Conservation (phyloP, 2,797 vertebrate species). For the Acanthornis magna region DNA sequence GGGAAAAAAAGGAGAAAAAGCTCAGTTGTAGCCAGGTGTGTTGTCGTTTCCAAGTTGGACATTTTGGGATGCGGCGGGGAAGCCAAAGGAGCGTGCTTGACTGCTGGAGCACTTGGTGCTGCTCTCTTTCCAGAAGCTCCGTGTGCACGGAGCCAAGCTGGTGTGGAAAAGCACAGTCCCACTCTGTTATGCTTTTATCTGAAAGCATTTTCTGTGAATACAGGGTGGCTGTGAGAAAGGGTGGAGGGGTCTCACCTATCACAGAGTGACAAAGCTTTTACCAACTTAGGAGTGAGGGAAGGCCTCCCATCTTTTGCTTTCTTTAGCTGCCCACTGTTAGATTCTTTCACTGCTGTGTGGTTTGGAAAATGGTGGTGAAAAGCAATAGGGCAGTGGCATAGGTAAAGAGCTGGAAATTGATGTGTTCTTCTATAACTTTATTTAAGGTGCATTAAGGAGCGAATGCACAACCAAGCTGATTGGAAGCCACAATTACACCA, state of each 20-base stretch:
- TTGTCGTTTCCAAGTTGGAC: background rate
- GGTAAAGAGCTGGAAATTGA: background rate
- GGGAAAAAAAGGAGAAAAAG: background rate
- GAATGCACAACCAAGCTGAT: too few species aligned
- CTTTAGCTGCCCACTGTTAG: background rate
- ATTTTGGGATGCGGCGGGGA: fast-evolving
- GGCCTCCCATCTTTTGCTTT: background rate
- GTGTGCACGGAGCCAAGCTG: fast-evolving
- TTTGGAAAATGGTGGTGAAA: background rate
- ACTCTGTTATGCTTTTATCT: background rate
- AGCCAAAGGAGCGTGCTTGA: background rate
- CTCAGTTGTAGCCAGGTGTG: background rate
- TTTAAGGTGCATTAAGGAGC: background rate
- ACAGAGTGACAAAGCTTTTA: background rate
- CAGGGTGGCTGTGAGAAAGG: background rate
- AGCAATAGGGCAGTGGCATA: background rate
- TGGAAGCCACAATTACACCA: background rate
- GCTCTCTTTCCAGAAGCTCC: background rate
- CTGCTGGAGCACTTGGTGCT: background rate
- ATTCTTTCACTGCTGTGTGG: background rate
- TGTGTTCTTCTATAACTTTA: background rate
- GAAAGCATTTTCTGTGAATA: background rate
- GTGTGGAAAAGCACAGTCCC: background rate
- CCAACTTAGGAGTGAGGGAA: background rate
- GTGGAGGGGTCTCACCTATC: background rate